Base-by-base conservation (phyloP, 1,140 invertebrate genomes). In the Bombyx mori region DNA sequence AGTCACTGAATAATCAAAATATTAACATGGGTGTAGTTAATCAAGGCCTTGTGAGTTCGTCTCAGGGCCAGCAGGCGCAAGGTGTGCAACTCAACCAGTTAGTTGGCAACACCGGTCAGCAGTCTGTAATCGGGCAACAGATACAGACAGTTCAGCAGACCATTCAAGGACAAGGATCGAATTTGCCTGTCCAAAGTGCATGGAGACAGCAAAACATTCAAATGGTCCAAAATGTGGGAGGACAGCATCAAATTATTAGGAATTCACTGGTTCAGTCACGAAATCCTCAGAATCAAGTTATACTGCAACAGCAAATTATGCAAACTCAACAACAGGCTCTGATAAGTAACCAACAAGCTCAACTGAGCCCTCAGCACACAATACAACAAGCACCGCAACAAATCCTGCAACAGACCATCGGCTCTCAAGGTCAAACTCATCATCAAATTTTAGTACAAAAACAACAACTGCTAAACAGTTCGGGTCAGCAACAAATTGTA, bases 161-260 rank as follows among this genome's bases (percentile, higher is more conserved):
- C 47, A 71, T 86, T 44, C 81, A 84, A 69, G 71, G 52, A 8
- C 86, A 85, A 56, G 64, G 66, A 54, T 61, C 68, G 44, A 82
- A 77, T 75, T 74, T 85, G 1, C 71, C 75, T 8, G 73, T 88
- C 42, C 86, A 89, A 61, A 79, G 84, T 7, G 65, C 85, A 56
- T 89, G 88, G 77, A 77, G 89, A 52, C 89, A 90, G 60, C 88
- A 90, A 52, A 88, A 88, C 48, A 77, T 89, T 52, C 82, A 85
- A 71, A 84, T 88, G 83, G 80, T 87, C 3, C 84, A 87, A 60
- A 86, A 84, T 73, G 69, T 82, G 0, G 85, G 87, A 61, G 82
- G 82, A 3, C 77, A 86, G 48, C 86, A 88, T 62, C 87, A 88
- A 60, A 78, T 87, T 35, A 83, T 89, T 62, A 84, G 80, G 64